Conservation (phyloP, 1,140 invertebrate species). For the Zaprionus ghesquierei region DNA sequence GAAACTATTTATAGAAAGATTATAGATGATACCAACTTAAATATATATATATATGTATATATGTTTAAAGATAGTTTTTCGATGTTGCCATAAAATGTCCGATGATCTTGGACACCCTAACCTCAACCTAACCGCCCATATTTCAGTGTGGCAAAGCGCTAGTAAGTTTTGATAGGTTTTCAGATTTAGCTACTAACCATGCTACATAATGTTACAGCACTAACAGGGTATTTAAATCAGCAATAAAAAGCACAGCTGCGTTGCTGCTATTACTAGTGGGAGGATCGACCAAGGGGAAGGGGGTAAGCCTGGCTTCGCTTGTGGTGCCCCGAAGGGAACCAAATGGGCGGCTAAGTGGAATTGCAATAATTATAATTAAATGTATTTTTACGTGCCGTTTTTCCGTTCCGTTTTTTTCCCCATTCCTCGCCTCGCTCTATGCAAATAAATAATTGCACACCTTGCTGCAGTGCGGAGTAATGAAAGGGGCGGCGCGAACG, state of each 20-base stretch:
- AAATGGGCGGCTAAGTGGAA: conserved; percentile 46
- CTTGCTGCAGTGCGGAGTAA: conserved; percentile 21
- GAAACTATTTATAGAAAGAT: no score
- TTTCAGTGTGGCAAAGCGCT: no score
- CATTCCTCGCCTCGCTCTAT: conserved; percentile 49
- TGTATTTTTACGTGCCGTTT: conserved; percentile 77
- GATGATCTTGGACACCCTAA: no score
- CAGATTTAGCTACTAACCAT: no score
- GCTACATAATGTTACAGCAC: no score
- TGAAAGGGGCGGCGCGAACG: background rate
- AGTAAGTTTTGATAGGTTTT: no score
- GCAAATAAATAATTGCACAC: conserved; percentile 75
- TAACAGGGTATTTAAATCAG: conserved; percentile 19
- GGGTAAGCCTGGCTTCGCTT: background rate
- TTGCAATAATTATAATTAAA: conserved; percentile 79
- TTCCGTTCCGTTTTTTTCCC: conserved; percentile 58
- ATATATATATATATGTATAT: no score
- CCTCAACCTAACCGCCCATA: no score
- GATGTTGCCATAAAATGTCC: no score
- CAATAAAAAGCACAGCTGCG: conserved; percentile 21
- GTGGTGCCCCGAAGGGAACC: conserved; percentile 9
- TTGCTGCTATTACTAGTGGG: background rate
- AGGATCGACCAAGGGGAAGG: background rate
- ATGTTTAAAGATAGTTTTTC: no score
- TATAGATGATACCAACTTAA: no score